A percentile compares a stretch with the other conserved stretches of the same genome.
Evolutionary conservation across 2,888 invertebrate species (phyloP).

Genomic region (Chelonus formosanus): DNA sequence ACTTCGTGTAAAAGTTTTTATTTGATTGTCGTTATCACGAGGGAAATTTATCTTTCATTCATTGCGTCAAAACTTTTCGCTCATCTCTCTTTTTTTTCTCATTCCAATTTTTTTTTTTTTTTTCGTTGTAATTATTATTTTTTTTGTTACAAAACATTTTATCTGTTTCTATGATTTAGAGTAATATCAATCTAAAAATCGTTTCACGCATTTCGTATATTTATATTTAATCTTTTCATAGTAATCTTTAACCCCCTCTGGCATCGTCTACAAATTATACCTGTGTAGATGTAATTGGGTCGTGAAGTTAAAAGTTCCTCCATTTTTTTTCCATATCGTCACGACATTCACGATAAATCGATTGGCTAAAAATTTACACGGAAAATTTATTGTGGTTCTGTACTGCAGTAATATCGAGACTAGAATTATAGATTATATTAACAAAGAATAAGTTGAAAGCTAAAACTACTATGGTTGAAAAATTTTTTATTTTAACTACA

Average conservation of each 20-base stretch:
- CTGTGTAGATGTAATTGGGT: conserved; percentile 27
- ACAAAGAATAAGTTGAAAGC: too few relatives aligned
- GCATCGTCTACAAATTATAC: background rate
- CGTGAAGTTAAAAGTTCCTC: conserved; percentile 11
- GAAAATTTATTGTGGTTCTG: too few relatives aligned
- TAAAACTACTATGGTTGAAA: too few relatives aligned
- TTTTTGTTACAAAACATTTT: background rate
- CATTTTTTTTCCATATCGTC: too few relatives aligned
- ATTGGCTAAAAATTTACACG: too few relatives aligned
- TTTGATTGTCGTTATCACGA: conserved; percentile 30
- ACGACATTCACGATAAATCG: too few relatives aligned
- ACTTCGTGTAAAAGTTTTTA: conserved; percentile 31
- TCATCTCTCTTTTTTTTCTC: background rate
- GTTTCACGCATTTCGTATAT: conserved; percentile 7
- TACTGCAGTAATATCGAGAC: too few relatives aligned
- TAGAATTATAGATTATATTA: too few relatives aligned
- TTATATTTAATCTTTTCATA: conserved; percentile 9
- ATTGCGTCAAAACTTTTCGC: conserved; percentile 1
- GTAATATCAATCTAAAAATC: background rate
- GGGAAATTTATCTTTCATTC: conserved; percentile 12
- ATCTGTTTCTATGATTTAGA: background rate
- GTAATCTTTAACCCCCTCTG: conserved; percentile 10
- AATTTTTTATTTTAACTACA: too few relatives aligned
- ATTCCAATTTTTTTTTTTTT: background rate
- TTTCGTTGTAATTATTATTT: background rate